Evolutionary conservation across 30 jellyfish, hydroid and myxozoan species (phyloP), one percentile per base, ranked within the genome.

Genomic region (Euphysa ruthae): DNA sequence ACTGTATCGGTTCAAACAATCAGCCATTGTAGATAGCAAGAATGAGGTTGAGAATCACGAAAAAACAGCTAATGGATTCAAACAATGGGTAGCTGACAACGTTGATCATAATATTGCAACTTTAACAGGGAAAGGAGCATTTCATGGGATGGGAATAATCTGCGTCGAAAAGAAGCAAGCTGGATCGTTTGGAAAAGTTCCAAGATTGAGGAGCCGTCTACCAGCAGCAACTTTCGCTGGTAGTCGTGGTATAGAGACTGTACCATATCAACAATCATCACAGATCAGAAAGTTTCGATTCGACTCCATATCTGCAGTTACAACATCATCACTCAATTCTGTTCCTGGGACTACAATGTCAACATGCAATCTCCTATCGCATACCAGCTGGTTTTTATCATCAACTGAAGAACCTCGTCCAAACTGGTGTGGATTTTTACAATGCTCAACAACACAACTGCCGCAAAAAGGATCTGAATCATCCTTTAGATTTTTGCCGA

Each of bases 121-220:
- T 30, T 58, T 73, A 32, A 61, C 82, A 19, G 85, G 81, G 20
- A 73, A 58, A 60, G 82, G 78, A 20, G 60, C 85, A 18, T 73
- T 60, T 43, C 73, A 68, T 54, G 85, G 85, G 33, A 58, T 73
- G 35, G 77, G 66, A 22, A 61, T 73, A 25, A 61, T 61, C 6
- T 4, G n/a, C 6, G 73, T 29, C 12, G 6, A 13, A 13, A 58
- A 23, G 6, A 23, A 13, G 58, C 60, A 23, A 28, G 23, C 61
- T 18, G 52, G 52, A 38, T 38, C n/a, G n/a, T 38, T 38, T 38
- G 52, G 52, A 8, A 38, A 8, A 38, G n/a, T 8, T 38, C 69
- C 69, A 56, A 56, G 43, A 56, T 56, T 56, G 56, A 56, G 69
- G 43, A 32, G 25, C 3, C 69, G 34, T 56, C 56, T 56, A 56